A percentile compares a stretch with the other conserved stretches of the same genome.
Evolutionary conservation across 2,113 vertebrate species (phyloP).

Genomic region (Trematomus loennbergii): DNA sequence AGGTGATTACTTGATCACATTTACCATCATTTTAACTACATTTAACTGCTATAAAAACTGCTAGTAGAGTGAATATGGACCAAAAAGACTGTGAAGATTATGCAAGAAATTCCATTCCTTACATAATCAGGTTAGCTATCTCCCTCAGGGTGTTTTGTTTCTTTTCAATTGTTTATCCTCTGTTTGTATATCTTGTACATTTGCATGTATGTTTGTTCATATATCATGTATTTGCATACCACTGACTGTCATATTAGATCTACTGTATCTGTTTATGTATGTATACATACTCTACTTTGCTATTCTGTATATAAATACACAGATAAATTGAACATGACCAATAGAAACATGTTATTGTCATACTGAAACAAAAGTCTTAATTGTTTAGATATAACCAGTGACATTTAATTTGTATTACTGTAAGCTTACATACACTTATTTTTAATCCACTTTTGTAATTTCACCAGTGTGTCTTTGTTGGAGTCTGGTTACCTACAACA

Average conservation of each 20-base stretch:
- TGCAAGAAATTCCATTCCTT: neutral
- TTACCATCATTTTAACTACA: neutral
- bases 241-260: neutral
- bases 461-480: neutral
- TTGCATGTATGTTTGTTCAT: neutral
- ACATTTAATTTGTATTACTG: no score
- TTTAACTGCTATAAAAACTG: neutral
- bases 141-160: neutral
- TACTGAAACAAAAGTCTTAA: neutral
- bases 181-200: neutral
- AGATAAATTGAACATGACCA: neutral
- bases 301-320: neutral
- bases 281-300: neutral
- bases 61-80: no score
- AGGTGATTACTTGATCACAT: neutral
- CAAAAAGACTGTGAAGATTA: no score
- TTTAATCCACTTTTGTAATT: no score
- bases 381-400: no score
- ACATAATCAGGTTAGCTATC: neutral
- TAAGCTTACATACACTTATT: no score
- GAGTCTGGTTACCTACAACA: neutral
- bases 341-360: neutral
- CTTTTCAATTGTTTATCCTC: neutral
- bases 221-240: neutral
- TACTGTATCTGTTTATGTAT: neutral